Percentiles rank a stretch among this genome's conserved stretches.
These are phyloP conservation scores for Lagorchestes hirsutus DNA, from an alignment of 2,797 vertebrate genomes.

Conservation along the genomic window DNA sequence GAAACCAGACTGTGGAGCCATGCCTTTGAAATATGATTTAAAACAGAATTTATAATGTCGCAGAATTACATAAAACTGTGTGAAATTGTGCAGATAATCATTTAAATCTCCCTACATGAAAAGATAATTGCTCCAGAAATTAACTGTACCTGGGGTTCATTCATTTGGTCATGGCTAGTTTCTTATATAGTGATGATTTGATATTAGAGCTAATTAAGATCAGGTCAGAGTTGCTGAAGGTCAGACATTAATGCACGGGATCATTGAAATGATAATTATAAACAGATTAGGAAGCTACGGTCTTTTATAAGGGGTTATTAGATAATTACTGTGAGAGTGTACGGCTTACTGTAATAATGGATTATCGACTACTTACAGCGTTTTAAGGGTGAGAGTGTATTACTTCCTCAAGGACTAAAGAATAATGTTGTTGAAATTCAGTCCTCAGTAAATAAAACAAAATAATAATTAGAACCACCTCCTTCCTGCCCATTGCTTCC, in stretches of 20 bases:
- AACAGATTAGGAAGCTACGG: constrained; percentile 99
- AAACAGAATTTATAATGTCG: constrained; percentile 91
- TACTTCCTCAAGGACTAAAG: constrained; percentile 89
- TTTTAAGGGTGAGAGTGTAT: constrained; percentile 88
- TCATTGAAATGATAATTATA: constrained; percentile 99
- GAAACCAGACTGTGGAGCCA: constrained; percentile 80
- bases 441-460: constrained; percentile 80
- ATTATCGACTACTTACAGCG: constrained; percentile 90
- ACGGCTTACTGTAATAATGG: constrained; percentile 95
- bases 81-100: constrained; percentile 99
- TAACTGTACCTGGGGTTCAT: constrained; percentile 99
- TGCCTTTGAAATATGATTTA: constrained; percentile 92
- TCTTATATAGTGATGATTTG: constrained; percentile 96
- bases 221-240: constrained; percentile 99
- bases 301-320: constrained; percentile 97
- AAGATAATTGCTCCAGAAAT: constrained; percentile 99
- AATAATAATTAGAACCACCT: constrained; percentile 48
- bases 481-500: constrained; percentile 63
- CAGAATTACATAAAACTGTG: constrained; percentile 95
- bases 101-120: constrained; percentile 99
- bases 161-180: constrained; percentile 99
- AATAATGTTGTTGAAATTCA: constrained; percentile 82
- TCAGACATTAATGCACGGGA: constrained; percentile 97
- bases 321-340: constrained; percentile 94
- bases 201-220: constrained; percentile 99